phyloP scores from a whole-genome alignment of 2,888 invertebrate species.

The Drosophila infuscata region DNA sequence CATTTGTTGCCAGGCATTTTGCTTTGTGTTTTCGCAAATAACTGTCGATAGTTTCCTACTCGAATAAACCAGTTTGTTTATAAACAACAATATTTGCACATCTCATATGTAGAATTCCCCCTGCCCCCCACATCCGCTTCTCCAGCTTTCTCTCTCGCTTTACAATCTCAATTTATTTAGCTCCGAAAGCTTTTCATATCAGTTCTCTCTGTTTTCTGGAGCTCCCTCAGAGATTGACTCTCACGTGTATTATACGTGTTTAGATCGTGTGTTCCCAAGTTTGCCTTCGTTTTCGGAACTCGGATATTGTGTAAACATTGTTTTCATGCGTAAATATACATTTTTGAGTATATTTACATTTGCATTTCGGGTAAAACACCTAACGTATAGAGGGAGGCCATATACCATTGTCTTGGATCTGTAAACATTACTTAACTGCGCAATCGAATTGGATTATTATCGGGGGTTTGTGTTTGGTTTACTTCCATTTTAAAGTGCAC shows the following conservation, averaged over 20 bases:
- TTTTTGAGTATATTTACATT: slow-evolving; percentile 20
- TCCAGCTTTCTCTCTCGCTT: neutral
- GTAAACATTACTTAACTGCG: slow-evolving; percentile 21
- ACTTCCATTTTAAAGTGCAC: neutral
- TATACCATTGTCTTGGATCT: slow-evolving; percentile 6
- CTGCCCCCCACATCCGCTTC: neutral
- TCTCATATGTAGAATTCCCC: neutral
- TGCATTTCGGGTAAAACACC: slow-evolving; percentile 43
- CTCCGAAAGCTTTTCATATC: slow-evolving; percentile 8
- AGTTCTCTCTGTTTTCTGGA: neutral
- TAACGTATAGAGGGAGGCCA: slow-evolving; percentile 1
- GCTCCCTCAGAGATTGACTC: neutral
- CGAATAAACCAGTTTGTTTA: slow-evolving; percentile 59
- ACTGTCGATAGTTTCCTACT: slow-evolving; percentile 56
- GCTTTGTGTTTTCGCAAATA: slow-evolving; percentile 14
- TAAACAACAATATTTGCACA: slow-evolving; percentile 58
- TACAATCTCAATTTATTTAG: neutral
- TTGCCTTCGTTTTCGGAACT: neutral
- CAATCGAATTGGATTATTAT: slow-evolving; percentile 4
- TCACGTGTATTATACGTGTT: neutral
- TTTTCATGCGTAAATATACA: slow-evolving; percentile 26
- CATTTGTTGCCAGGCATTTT: slow-evolving; percentile 35
- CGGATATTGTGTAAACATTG: slow-evolving; percentile 15
- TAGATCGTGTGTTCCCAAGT: neutral
- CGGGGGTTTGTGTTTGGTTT: neutral